Conservation (phyloP, 2,888 invertebrate species). For the Tipula vernalis region DNA sequence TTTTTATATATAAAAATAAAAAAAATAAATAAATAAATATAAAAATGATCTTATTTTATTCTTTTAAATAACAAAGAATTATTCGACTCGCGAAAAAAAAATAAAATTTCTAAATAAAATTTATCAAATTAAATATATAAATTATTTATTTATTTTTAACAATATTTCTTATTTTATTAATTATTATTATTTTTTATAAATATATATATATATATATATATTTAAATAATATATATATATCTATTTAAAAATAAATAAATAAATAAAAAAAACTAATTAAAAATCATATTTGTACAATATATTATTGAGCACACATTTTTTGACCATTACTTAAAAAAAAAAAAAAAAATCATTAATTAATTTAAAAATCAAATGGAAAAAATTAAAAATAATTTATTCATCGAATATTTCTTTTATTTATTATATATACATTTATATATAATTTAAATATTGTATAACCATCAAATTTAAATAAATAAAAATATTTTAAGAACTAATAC, state of each 20-base stretch:
- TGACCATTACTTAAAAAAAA: not conserved
- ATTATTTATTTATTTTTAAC: slow-evolving; percentile 4
- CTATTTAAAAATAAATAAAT: not conserved
- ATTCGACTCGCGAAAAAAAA: not conserved
- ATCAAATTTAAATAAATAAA: not conserved
- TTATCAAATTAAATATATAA: not conserved
- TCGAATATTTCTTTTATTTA: not conserved
- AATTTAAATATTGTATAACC: not conserved
- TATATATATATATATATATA: not conserved
- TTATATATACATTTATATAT: not conserved
- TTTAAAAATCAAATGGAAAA: not conserved
- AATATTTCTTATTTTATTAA: not conserved
- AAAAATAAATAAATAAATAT: not conserved
- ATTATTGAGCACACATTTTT: slow-evolving; percentile 7
- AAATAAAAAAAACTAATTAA: not conserved
- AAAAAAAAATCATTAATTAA: not conserved
- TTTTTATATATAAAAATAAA: not conserved
- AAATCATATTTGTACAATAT: slow-evolving; percentile 10
- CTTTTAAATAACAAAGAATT: not conserved
- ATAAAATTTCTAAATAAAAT: not conserved
- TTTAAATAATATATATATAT: not conserved
- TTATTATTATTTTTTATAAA: not conserved
- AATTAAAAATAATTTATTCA: not conserved
- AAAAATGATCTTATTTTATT: not conserved
- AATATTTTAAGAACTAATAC: not conserved